Base-by-base conservation (phyloP, 2,888 invertebrate genomes). In the Platynereis dumerilii region DNA sequence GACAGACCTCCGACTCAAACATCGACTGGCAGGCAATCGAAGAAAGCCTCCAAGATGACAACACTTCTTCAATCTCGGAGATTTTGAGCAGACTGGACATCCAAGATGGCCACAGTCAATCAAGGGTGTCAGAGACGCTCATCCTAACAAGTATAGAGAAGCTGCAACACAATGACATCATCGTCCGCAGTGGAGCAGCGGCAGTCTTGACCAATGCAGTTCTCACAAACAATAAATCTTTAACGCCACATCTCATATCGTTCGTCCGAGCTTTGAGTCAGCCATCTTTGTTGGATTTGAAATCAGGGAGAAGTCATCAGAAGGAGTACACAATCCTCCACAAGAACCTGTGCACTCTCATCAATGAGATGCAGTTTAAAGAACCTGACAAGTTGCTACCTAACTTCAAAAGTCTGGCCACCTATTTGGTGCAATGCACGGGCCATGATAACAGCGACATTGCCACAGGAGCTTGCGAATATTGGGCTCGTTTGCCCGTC, bases 401-500 rank as follows among this genome's bases (percentile, higher is more conserved):
- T 20, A 26, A 61, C 42, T 69, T 68, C 52, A 65, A 63, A 24
- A 55, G 60, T 0, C 45, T 69, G 5, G 65, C 55, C 1, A 42
- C 52, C 24, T 69, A 67, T 28, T 53, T 69, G 28, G 54, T 60
- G 7, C 55, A 61, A 12, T 61, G 65, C 52, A 67, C 67, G 2
- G 65, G 22, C 17, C 48, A 53, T 28, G 56, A 59, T 24, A 54
- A 62, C 17, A 15, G 39, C 12, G 65, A 53, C 26, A 34, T 67
- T 12, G 60, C 69, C 15, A 53, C 60, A 12, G 67, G 65, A n/a
- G 70, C 63, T 1, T 69, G 68, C 39, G 58, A 64, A n/a, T 69
- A 67, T 61, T 70, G 70, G 70, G 65, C 60, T 7, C 61, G 52
- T 27, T 54, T 70, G n/a, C 29, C 28, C n/a, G 27, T 67, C 22